Base-by-base conservation (phyloP, 2,113 vertebrate species). In the Thalassoma bifasciatum region DNA sequence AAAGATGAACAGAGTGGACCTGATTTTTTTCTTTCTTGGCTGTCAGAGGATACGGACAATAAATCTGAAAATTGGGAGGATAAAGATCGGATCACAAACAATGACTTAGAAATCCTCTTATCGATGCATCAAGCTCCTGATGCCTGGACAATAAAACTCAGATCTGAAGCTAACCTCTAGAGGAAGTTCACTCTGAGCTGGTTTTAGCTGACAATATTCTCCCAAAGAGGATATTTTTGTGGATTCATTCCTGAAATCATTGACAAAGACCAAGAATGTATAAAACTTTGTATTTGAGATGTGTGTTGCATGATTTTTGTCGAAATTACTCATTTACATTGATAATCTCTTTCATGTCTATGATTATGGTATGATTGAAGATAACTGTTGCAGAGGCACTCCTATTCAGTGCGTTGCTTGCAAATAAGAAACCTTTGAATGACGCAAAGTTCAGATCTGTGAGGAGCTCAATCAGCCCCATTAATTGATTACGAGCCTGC, bases 401-500 rank as follows among this genome's bases (percentile, higher is more conserved):
- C 57, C n/a, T 36, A 8, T 63, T n/a, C 13, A 10, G 8, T 9
- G 4, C 10, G 7, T 23, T 7, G 2, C 5, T 46, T 2, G 44
- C 21, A 38, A n/a, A 53, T 26, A 66, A 53, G 8, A 23, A 52
- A 51, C 46, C 21, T 51, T 47, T 36, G 36, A 19, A 1, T 26
- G 22, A 40, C 12, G 42, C 40, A 21, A 36, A 38, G 34, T n/a
- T 61, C 40, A 77, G 8, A 51, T 66, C 44, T 11, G 26, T 51
- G 40, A 51, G 21, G 42, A 19, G 19, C 57, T 61, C 19, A 26
- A 42, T 66, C 61, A 51, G 13, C 62, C 68, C 38, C 38, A 72
- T 70, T 64, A 70, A 70, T 69, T 67, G 50, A 81, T 84, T 38
- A 70, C 3, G 2, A 50, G 62, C 52, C 52, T 38, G 47, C 22